Base-by-base conservation (phyloP, 1,140 invertebrate genomes). In the Drosophila subobscura region DNA sequence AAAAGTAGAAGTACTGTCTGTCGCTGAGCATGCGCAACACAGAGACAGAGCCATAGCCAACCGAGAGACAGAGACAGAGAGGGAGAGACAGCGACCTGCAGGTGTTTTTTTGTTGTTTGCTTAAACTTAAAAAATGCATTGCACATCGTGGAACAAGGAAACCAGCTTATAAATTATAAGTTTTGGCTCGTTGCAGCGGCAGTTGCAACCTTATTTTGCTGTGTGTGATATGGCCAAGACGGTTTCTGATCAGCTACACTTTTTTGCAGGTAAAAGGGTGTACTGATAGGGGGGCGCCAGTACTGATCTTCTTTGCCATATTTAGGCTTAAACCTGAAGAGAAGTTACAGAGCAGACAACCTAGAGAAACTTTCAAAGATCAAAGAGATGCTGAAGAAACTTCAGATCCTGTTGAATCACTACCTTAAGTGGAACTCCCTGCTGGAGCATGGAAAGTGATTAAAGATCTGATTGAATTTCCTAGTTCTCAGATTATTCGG, bases 1-100 rank as follows among this genome's bases (percentile, higher is more conserved):
- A 73, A 85, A 88, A 88, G 83, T 83, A 88, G 78, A 88, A 88
- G 83, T 88, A 86, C 83, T 78, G 16, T 20, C 75, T 75, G 52
- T 37, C 46, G 55, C 47, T 68, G 65, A 63, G 65, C 65, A 68
- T 68, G 65, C 65, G 65, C 65, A 68, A 37, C 65, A 68, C 65
- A 25, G 44, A 40, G 22, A 41, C 22, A 40, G 65, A 20, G 16
- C 16, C 16, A 20, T 20, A 20, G 16, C 16, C 1, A 54, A 10
- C 10, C 16, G 20, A 5, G 0, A 23, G 7, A 14, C 14, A 37
- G 6, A 46, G 14, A 5, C 6, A 5, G 16, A 41, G 10, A 6
- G 61, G 5, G 2, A 37, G 20, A 27, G 20, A 6, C 16, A 33
- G 23, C 67, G 60, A 78, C 60, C 70, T 88, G 83, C 83, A 86